Conservation (phyloP, 2,797 vertebrate species). For the Myioborus miniatus region DNA sequence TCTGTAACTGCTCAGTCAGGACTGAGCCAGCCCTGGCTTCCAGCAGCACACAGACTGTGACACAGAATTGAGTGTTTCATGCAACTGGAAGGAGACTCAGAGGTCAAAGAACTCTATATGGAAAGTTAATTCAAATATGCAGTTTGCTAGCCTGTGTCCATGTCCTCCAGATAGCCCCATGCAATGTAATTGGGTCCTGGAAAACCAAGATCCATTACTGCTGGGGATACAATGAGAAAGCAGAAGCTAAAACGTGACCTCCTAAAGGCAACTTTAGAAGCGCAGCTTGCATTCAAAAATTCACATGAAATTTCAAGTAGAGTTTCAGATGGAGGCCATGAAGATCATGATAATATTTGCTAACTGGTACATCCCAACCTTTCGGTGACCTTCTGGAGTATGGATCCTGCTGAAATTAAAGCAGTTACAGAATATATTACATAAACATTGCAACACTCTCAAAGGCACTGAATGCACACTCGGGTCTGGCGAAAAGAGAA, state of each 20-base stretch:
- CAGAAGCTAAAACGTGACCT: not conserved
- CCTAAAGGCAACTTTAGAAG: not conserved
- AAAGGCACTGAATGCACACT: not conserved
- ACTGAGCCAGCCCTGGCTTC: not conserved
- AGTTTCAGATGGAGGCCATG: not conserved
- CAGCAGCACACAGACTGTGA: not conserved
- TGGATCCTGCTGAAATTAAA: not conserved
- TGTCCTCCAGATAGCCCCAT: not conserved
- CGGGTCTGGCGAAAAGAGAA: not conserved
- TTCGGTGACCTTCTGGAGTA: not conserved
- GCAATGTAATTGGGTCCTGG: not conserved
- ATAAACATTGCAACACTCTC: not conserved
- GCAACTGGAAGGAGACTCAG: not conserved
- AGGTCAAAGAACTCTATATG: not conserved
- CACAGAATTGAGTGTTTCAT: not conserved
- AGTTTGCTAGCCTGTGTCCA: not conserved
- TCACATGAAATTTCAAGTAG: not conserved
- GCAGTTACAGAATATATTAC: not conserved
- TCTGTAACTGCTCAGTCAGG: not conserved
- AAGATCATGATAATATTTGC: not conserved
- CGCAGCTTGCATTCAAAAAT: not conserved
- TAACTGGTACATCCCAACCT: not conserved
- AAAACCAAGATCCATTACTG: not conserved
- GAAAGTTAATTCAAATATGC: not conserved
- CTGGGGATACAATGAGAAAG: accelerated